phyloP scores from a whole-genome alignment of 2,888 invertebrate species.

The Platycnemis pennipes region DNA sequence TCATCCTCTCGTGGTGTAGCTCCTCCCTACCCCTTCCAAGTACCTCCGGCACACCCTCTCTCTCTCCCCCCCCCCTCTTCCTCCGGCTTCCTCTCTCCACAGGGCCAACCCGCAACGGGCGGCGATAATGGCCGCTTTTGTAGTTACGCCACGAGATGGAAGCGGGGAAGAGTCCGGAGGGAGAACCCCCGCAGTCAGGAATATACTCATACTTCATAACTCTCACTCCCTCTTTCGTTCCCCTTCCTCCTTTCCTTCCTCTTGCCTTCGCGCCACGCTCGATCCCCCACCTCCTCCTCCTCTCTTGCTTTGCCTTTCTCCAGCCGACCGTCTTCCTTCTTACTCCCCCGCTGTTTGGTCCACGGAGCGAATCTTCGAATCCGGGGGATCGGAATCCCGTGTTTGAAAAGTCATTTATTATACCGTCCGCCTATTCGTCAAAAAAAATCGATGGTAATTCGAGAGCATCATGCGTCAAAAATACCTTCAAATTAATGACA shows the following conservation, averaged over 20 bases:
- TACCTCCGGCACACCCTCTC: too few species aligned
- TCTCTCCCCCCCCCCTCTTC: neutral
- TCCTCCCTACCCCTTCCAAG: neutral
- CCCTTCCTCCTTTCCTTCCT: neutral
- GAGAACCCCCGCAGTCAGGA: slow-evolving; percentile 22
- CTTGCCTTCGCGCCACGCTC: neutral
- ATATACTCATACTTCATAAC: neutral
- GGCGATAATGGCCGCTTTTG: slow-evolving; percentile 47
- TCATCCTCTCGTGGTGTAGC: neutral
- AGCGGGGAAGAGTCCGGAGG: neutral
- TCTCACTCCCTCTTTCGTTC: neutral
- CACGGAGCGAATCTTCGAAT: too few species aligned
- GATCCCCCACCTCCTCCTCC: neutral
- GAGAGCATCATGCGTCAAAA: too few species aligned
- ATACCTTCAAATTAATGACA: too few species aligned
- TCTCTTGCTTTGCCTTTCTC: too few species aligned
- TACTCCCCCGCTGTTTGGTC: neutral
- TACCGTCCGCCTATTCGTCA: too few species aligned
- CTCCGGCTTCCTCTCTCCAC: neutral
- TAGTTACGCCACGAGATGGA: neutral
- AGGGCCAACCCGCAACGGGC: neutral
- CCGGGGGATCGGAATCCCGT: too few species aligned
- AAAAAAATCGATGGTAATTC: too few species aligned
- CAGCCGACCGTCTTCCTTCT: too few species aligned
- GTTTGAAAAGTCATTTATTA: too few species aligned